phyloP scores from a whole-genome alignment of 2,113 vertebrate genomes.

The Oreochromis aureus region DNA sequence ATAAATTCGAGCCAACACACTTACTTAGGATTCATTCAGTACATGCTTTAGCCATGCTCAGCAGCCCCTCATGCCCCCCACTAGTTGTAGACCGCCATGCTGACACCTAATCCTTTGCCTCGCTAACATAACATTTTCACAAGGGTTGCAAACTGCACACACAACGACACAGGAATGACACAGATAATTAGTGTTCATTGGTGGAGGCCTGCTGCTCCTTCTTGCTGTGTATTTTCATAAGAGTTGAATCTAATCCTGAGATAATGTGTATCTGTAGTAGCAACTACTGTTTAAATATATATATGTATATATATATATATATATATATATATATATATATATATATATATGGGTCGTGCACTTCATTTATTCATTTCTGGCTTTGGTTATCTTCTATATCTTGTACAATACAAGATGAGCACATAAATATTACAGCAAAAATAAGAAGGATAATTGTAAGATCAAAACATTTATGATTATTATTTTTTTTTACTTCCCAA shows the following conservation, averaged over 20 bases:
- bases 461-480: neutral
- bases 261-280: neutral
- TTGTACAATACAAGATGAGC: neutral
- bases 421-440: neutral
- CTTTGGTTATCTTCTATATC: neutral
- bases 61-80: neutral
- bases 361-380: neutral
- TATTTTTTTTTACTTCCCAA: neutral
- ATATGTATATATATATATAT: too few species aligned
- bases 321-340: too few species aligned
- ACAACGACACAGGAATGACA: slow-evolving; percentile 33
- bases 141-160: slow-evolving; percentile 56
- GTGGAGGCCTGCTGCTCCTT: slow-evolving; percentile 22
- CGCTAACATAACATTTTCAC: slow-evolving; percentile 73
- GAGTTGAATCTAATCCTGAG: slow-evolving; percentile 16
- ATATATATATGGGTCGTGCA: accelerated
- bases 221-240: slow-evolving; percentile 53
- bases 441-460: neutral
- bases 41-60: neutral
- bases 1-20: neutral
- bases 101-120: slow-evolving; percentile 64
- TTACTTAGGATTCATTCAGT: neutral
- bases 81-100: slow-evolving; percentile 7
- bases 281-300: neutral
- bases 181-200: slow-evolving; percentile 65